Base-by-base conservation (phyloP, 2,888 invertebrate genomes). In the Cheilosia scutellata region DNA sequence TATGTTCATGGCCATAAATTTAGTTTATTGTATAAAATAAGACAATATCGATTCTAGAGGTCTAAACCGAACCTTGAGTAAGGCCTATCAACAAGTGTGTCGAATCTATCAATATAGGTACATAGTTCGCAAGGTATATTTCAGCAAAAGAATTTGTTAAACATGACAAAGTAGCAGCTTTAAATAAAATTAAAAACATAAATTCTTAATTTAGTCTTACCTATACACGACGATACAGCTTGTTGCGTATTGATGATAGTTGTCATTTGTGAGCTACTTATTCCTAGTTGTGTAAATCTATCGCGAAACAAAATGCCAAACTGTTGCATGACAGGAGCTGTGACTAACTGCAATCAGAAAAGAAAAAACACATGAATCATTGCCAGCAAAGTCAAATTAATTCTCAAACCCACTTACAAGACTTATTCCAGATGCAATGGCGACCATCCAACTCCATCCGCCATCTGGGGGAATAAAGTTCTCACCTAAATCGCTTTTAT, bases 361-460 rank as follows among this genome's bases (percentile, higher is more conserved):
- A 40, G n/a, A 37, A 1, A 44, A 13, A 62, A 31, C 93, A 93
- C 9, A 31, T 62, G 58, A 53, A 31, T 53, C 9, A 27, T 2
- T 70, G 63, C 57, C 71, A 68, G 20, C 20, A 20, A 20, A 20
- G 60, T 13, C 42, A 53, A 37, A 72, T 63, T 63, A 5, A 16
- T 13, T 47, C 25, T 31, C 40, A 25, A 5, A 7, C 27, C 33
- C 60, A 94, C 95, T 94, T 92, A 96, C 96, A 89, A 95, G 96
- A 72, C 95, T 95, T 89, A 95, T 93, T 89, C 96, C 96, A 86
- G 95, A 95, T 16, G 96, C 96, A 29, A 95, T 89, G 31, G 95
- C 94, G 60, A 96, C 94, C 91, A 96, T 93, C 96, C 96, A 96
- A 4, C 92, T 92, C 96, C 96, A 96, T 0, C 96, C 96, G 0